These are phyloP conservation scores for Pollicipes pollicipes DNA, from an alignment of 1,140 invertebrate species.

Conservation along the genomic window DNA sequence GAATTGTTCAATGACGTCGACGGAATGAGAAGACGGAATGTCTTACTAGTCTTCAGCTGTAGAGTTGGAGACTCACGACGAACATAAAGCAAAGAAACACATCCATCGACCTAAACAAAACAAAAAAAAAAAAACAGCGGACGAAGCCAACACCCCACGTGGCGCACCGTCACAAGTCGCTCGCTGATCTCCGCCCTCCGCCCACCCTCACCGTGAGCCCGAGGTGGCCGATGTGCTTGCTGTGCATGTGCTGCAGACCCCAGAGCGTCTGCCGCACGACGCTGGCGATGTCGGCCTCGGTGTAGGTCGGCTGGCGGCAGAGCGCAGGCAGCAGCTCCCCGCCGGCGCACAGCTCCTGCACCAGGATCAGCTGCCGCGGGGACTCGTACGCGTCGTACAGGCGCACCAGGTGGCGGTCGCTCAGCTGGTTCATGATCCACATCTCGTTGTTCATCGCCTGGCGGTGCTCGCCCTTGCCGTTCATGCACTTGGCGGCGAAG, in stretches of 20 bases:
- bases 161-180: neutral
- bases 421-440: conserved; percentile 5
- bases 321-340: conserved; percentile 66
- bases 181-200: too few species aligned
- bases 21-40: too few species aligned
- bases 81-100: too few species aligned
- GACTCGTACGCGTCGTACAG: conserved; percentile 79
- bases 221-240: conserved; percentile 70
- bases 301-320: conserved; percentile 53
- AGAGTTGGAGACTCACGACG: too few species aligned
- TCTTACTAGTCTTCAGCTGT: too few species aligned
- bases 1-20: too few species aligned
- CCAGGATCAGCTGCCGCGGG: conserved; percentile 56
- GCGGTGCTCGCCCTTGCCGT: conserved; percentile 42
- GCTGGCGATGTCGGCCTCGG: conserved; percentile 69
- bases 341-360: conserved; percentile 58
- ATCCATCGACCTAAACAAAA: too few species aligned
- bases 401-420: conserved; percentile 48
- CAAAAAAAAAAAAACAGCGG: too few species aligned
- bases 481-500: conserved; percentile 84
- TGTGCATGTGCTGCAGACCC: conserved; percentile 80
- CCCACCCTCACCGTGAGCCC: conserved; percentile 72
- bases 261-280: conserved; percentile 71
- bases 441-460: neutral
- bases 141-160: too few species aligned